phyloP scores from a whole-genome alignment of 2,797 vertebrate genomes.

The Siniperca scherzeri region DNA sequence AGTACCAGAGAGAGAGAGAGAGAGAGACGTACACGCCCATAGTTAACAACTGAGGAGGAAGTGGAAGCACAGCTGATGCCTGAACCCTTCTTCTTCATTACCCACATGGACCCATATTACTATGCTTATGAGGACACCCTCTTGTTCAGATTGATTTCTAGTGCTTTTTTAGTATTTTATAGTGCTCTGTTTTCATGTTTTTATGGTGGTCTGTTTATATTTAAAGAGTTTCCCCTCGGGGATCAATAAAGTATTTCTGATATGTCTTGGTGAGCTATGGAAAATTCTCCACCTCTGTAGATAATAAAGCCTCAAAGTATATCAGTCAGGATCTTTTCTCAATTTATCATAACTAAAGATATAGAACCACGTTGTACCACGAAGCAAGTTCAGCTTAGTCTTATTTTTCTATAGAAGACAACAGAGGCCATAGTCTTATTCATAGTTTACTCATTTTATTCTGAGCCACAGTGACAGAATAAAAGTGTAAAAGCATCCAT shows the following conservation, averaged over 20 bases:
- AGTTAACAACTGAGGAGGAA: conserved; percentile 67
- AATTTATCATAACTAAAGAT: neutral
- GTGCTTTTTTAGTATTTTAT: neutral
- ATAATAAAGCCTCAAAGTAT: neutral
- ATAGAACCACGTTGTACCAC: neutral
- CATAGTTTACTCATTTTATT: too few species aligned
- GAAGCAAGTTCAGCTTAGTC: neutral
- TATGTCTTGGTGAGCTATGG: neutral
- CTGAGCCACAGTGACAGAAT: neutral
- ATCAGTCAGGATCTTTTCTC: neutral
- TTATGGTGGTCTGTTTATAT: neutral
- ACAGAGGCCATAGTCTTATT: neutral
- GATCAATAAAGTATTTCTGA: too few species aligned
- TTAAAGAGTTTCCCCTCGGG: neutral
- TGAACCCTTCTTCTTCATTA: conserved; percentile 26
- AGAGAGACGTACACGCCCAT: conserved; percentile 42
- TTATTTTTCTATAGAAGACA: conserved; percentile 1
- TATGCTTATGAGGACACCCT: neutral
- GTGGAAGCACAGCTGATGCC: conserved; percentile 74
- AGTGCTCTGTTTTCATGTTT: conserved; percentile 6
- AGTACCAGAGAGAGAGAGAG: conserved; percentile 44
- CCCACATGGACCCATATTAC: conserved; percentile 24
- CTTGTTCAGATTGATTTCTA: neutral
- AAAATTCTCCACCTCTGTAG: neutral
- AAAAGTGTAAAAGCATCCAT: neutral